Evolutionary conservation across 2,113 vertebrate genomes (phyloP).

Genomic region (Empidonax alnorum): DNA sequence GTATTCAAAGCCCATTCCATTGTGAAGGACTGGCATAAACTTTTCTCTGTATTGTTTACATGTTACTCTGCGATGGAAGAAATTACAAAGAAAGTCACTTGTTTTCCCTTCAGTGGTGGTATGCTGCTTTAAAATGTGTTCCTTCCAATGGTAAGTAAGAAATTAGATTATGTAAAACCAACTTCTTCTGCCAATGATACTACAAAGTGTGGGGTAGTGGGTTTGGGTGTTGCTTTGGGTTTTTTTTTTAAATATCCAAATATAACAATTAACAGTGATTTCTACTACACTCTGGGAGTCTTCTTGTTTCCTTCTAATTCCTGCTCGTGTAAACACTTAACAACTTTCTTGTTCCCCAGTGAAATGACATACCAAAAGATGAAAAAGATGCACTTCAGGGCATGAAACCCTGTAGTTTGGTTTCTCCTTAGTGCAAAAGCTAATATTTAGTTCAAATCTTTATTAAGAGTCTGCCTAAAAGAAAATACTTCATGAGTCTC

Average conservation of each 20-base stretch:
- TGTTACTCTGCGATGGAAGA: background rate
- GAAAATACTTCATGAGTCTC: background rate
- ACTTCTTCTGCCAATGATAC: background rate
- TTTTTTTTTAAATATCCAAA: background rate
- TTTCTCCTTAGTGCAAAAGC: background rate
- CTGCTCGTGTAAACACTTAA: background rate
- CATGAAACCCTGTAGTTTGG: background rate
- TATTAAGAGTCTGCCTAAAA: background rate
- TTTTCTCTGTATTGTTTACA: background rate
- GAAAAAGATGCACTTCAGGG: background rate
- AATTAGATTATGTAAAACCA: background rate
- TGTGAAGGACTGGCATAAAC: background rate
- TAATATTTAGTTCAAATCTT: background rate
- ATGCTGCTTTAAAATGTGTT: background rate
- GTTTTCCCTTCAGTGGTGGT: background rate
- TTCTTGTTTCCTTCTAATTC: background rate
- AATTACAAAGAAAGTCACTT: background rate
- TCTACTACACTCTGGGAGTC: background rate
- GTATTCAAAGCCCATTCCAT: background rate
- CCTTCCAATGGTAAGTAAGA: background rate
- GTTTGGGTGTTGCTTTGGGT: background rate
- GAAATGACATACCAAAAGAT: background rate
- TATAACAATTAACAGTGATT: background rate
- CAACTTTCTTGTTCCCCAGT: background rate
- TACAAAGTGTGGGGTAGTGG: background rate